Evolutionary conservation across 2,888 invertebrate genomes (phyloP).

Genomic region (Dascillus cervinus): DNA sequence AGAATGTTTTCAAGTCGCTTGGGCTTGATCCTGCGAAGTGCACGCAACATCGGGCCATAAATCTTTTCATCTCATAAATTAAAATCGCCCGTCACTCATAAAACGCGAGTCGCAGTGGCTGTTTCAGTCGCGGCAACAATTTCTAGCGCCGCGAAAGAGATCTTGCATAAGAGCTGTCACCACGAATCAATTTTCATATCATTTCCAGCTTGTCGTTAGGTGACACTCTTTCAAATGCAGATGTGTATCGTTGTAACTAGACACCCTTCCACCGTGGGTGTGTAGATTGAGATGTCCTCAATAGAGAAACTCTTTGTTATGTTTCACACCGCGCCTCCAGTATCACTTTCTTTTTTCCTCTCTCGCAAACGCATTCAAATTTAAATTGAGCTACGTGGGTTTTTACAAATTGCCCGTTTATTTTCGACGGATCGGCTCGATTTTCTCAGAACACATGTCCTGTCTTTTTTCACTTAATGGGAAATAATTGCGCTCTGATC

Average conservation of each 20-base stretch:
- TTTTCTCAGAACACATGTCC: no score
- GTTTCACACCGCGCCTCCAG: conserved; percentile 18
- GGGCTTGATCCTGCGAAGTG: no score
- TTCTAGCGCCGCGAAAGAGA: no score
- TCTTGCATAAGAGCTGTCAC: conserved; percentile 14
- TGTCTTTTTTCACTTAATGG: no score
- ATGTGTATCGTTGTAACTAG: conserved; percentile 35
- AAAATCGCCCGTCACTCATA: no score
- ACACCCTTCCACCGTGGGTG: conserved; percentile 32
- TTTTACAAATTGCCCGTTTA: conserved; percentile 14
- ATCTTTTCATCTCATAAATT: no score
- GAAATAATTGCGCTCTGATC: no score
- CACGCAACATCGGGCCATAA: no score
- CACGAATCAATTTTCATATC: conserved; percentile 38
- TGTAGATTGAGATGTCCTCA: conserved; percentile 26
- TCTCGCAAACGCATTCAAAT: conserved; percentile 20
- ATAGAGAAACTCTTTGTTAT: conserved; percentile 18
- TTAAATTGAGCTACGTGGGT: conserved; percentile 20
- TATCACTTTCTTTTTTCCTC: conserved; percentile 16
- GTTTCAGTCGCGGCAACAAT: no score
- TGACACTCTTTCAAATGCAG: conserved; percentile 40
- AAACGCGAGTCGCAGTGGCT: no score
- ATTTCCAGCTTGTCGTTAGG: conserved; percentile 33
- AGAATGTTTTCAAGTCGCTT: no score
- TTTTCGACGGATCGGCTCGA: no score